Conservation (phyloP, 2,888 invertebrate species). For the Hermaeophaga mercurialis region DNA sequence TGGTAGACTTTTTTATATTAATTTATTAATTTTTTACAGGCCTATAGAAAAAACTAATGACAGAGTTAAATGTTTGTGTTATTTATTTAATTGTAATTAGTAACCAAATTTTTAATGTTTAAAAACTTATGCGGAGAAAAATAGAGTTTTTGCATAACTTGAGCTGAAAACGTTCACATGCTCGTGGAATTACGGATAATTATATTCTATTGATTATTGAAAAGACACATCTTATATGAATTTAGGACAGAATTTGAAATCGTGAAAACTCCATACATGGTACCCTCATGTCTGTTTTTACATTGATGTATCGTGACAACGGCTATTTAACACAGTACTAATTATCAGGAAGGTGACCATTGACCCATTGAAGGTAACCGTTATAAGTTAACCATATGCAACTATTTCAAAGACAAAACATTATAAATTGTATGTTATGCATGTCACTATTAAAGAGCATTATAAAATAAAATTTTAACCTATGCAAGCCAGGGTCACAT, state of each 20-base stretch:
- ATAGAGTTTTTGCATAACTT: no score
- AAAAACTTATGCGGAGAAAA: no score
- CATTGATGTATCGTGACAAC: constrained; percentile 25
- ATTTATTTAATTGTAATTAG: no score
- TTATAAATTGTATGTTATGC: constrained; percentile 14
- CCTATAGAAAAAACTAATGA: no score
- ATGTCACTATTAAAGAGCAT: constrained; percentile 18
- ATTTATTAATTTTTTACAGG: no score
- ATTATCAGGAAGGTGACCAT: constrained; percentile 28
- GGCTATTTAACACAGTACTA: constrained; percentile 27
- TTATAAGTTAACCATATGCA: constrained; percentile 29
- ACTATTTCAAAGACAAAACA: constrained; percentile 23
- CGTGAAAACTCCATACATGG: constrained; percentile 16
- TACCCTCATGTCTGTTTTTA: constrained; percentile 13
- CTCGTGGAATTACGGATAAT: no score
- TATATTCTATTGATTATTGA: no score
- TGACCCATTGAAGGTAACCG: constrained; percentile 29
- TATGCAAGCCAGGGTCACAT: constrained; percentile 2
- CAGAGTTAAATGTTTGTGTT: no score
- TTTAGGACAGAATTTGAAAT: constrained; percentile 3
- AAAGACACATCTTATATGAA: no score
- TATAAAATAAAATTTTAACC: constrained; percentile 6
- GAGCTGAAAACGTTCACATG: no score
- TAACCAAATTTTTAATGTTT: no score
- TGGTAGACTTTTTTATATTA: no score